phyloP scores from a whole-genome alignment of 1,140 invertebrate species.

The Pantala flavescens region DNA sequence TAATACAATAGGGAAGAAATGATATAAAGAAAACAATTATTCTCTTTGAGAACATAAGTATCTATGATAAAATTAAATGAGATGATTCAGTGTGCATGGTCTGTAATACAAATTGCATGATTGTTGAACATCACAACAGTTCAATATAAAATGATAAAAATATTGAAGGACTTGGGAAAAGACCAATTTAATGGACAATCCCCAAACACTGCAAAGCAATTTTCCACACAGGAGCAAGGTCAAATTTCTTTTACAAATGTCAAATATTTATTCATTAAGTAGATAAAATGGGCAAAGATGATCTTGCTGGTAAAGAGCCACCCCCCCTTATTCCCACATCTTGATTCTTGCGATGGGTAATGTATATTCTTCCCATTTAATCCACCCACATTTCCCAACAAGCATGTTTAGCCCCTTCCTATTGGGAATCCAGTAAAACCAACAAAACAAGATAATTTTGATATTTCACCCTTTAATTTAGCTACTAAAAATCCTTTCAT shows the following conservation, averaged over 20 bases:
- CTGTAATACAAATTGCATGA: not conserved
- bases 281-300: not conserved
- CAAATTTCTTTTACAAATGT: not conserved
- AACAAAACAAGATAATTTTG: too few relatives aligned
- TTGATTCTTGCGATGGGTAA: conserved; percentile 12
- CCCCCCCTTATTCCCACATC: conserved; percentile 14
- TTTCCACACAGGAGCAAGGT: not conserved
- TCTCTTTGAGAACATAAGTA: too few relatives aligned
- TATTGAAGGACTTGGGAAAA: conserved; percentile 6
- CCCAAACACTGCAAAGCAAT: not conserved
- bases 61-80: too few relatives aligned
- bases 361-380: conserved; percentile 15
- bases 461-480: too few relatives aligned
- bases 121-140: not conserved
- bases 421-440: too few relatives aligned
- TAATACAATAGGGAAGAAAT: too few relatives aligned
- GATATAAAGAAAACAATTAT: too few relatives aligned
- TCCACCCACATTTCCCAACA: not conserved
- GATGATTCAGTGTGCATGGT: not conserved
- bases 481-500: too few relatives aligned
- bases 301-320: not conserved
- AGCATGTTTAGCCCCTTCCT: conserved; percentile 5
- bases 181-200: not conserved
- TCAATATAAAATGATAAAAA: not conserved
- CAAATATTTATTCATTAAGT: too few relatives aligned